Conservation (phyloP, 2,797 vertebrate species). For the Perodicticus potto region DNA sequence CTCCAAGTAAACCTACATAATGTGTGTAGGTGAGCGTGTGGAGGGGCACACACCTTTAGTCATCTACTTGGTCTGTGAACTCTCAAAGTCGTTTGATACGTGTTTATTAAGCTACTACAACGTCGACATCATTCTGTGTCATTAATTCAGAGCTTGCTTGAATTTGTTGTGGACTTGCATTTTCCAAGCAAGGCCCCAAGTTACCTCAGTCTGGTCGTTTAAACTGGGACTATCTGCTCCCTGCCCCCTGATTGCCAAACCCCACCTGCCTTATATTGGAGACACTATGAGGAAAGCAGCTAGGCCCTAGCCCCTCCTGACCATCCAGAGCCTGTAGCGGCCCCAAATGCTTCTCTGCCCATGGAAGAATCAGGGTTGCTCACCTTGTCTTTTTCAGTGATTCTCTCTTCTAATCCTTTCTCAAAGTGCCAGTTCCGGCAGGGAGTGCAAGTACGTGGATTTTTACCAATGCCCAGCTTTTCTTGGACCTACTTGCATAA, state of each 20-base stretch:
- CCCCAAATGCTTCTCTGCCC: neutral
- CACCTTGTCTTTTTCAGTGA: neutral
- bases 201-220: neutral
- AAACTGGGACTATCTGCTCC: neutral
- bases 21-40: too few relatives aligned
- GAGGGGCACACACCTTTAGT: neutral
- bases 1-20: neutral
- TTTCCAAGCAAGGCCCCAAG: neutral
- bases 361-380: neutral
- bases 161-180: neutral
- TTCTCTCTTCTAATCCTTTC: neutral
- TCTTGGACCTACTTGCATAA: neutral
- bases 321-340: neutral
- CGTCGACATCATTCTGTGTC: neutral
- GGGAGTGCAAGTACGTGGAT: neutral
- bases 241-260: neutral
- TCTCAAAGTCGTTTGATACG: neutral
- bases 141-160: neutral
- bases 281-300: neutral
- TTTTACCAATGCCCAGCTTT: neutral
- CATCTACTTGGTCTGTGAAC: neutral
- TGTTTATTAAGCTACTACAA: neutral
- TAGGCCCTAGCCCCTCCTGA: neutral
- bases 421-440: too few relatives aligned
- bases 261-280: rapidly evolving